These are phyloP conservation scores for Plumapathes pennacea DNA, from an alignment of 92 coral and sea anemone genomes.

Conservation along the genomic window DNA sequence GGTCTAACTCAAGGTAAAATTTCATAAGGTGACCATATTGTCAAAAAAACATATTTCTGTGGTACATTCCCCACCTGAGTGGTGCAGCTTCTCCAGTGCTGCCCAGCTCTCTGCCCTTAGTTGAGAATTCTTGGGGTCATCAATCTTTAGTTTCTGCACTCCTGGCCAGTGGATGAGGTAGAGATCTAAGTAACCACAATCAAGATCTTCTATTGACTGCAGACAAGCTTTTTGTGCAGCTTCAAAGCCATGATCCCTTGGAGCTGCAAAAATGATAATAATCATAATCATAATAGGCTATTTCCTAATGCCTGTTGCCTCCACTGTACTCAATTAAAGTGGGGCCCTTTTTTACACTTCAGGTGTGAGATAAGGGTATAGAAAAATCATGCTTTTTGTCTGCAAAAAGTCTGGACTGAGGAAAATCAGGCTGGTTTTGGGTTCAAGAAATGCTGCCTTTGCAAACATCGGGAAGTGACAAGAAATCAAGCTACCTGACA, in stretches of 20 bases:
- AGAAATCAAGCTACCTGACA: too few relatives aligned
- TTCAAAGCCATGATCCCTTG: constrained; percentile 82
- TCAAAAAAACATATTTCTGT: neutral
- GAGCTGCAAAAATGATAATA: constrained; percentile 36
- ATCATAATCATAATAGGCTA: neutral
- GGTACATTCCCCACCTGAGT: constrained; percentile 47
- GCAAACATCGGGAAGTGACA: too few relatives aligned
- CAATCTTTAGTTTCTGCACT: constrained; percentile 73
- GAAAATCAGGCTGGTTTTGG: too few relatives aligned
- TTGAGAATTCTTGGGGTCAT: constrained; percentile 73
- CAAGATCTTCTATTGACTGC: constrained; percentile 63
- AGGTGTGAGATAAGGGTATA: too few relatives aligned
- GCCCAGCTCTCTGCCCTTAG: constrained; percentile 82
- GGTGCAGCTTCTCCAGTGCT: constrained; percentile 80
- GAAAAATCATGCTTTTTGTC: too few relatives aligned
- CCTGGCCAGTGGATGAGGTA: constrained; percentile 98
- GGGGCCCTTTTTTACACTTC: too few relatives aligned
- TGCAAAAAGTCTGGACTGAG: too few relatives aligned
- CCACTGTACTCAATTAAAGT: too few relatives aligned
- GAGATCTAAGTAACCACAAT: constrained; percentile 80
- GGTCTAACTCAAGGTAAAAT: too few relatives aligned
- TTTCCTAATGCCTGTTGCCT: too few relatives aligned
- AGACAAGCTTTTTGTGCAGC: constrained; percentile 67
- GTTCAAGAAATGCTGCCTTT: too few relatives aligned
- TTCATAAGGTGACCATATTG: neutral